Evolutionary conservation across 2,113 vertebrate species (phyloP).

Genomic region (Lucifuga dentata): DNA sequence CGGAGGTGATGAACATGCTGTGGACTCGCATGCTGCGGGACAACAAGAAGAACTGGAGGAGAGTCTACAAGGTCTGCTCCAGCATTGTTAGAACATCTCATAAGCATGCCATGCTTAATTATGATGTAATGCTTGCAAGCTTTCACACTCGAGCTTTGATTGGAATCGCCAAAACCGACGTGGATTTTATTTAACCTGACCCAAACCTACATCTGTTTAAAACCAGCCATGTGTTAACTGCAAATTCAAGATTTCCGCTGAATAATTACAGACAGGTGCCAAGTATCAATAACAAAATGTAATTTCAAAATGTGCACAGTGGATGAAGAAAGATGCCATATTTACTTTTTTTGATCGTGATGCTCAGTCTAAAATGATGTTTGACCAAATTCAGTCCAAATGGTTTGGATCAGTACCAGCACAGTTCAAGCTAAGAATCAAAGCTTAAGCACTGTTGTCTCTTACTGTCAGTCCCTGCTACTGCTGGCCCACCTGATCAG

Average conservation of each 20-base stretch:
- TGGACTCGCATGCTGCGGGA: constrained; percentile 98
- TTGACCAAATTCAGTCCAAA: too few relatives aligned
- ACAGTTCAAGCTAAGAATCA: neutral
- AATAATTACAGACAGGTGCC: neutral
- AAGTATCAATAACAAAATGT: neutral
- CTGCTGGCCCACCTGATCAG: constrained; percentile 97
- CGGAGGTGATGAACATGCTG: constrained; percentile 99
- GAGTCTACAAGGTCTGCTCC: constrained; percentile 96
- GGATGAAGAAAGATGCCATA: neutral
- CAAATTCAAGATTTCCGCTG: neutral
- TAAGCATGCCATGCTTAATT: constrained; percentile 7
- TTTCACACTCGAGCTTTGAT: too few relatives aligned
- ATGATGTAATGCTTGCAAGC: constrained; percentile 1
- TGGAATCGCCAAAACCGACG: too few relatives aligned
- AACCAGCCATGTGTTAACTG: constrained; percentile 2
- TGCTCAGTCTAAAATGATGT: too few relatives aligned
- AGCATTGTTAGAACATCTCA: constrained; percentile 1
- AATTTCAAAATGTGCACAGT: neutral
- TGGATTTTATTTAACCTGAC: too few relatives aligned
- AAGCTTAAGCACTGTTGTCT: neutral
- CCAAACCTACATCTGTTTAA: too few relatives aligned
- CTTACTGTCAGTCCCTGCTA: constrained; percentile 90
- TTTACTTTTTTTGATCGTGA: too few relatives aligned
- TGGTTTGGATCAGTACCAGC: neutral
- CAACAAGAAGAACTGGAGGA: constrained; percentile 99